Evolutionary conservation across 2,113 vertebrate species (phyloP).

Genomic region (Myrmecophaga tridactyla): DNA sequence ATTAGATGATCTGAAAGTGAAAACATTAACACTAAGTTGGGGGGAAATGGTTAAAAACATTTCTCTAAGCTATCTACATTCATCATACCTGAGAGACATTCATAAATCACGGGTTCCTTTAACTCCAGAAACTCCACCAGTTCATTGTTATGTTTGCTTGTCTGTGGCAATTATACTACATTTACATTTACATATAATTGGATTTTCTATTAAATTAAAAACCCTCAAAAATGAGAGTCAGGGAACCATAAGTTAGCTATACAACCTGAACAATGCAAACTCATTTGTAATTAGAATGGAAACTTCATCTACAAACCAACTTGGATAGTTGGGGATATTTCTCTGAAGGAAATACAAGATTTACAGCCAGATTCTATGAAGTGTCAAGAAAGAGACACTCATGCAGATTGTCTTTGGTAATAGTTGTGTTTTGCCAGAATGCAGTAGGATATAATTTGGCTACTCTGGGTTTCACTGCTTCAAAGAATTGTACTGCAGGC

Average conservation of each 20-base stretch:
- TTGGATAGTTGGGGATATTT: slow-evolving; percentile 36
- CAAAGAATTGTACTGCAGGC: background rate
- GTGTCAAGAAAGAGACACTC: background rate
- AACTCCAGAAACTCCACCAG: too few species aligned
- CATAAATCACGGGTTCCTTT: too few species aligned
- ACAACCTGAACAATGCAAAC: too few species aligned
- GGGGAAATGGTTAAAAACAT: too few species aligned
- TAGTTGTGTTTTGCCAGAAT: slow-evolving; percentile 39
- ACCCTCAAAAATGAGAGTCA: slow-evolving; percentile 43
- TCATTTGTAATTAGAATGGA: too few species aligned
- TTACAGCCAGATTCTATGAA: background rate
- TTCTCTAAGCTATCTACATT: too few species aligned
- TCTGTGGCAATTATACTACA: too few species aligned
- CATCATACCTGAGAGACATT: too few species aligned
- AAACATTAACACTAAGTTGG: too few species aligned
- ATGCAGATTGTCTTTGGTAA: slow-evolving; percentile 22
- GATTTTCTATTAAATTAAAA: slow-evolving; percentile 79
- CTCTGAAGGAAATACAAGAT: slow-evolving; percentile 22
- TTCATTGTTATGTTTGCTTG: too few species aligned
- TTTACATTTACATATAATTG: slow-evolving; percentile 75
- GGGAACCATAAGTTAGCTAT: slow-evolving; percentile 52
- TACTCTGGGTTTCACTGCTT: background rate
- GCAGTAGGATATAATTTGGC: background rate
- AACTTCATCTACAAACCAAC: background rate
- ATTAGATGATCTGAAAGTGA: too few species aligned